These are phyloP conservation scores for Lampris incognitus DNA, from an alignment of 2,113 vertebrate genomes.

Conservation along the genomic window DNA sequence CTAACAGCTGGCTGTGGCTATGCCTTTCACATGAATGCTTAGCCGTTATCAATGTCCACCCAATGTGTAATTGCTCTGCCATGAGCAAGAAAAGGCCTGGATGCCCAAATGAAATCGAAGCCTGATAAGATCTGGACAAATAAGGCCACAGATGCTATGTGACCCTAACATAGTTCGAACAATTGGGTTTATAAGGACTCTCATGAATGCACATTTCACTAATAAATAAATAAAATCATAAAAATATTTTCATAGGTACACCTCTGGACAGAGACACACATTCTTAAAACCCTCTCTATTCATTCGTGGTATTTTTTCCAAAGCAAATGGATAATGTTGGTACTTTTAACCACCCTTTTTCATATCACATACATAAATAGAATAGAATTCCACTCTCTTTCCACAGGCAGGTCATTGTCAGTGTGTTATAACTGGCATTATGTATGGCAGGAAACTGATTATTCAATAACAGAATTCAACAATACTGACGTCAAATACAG, in stretches of 20 bases:
- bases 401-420: too few species aligned
- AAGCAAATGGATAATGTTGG: too few species aligned
- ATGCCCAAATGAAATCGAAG: constrained; percentile 13
- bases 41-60: not conserved
- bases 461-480: too few species aligned
- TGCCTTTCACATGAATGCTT: not conserved
- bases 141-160: constrained; percentile 10
- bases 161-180: constrained; percentile 8
- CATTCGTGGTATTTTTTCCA: too few species aligned
- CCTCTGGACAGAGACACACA: too few species aligned
- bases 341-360: too few species aligned
- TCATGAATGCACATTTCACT: not conserved
- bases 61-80: not conserved
- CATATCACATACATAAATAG: too few species aligned
- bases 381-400: too few species aligned
- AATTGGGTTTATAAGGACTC: not conserved
- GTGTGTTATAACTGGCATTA: too few species aligned
- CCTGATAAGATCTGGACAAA: constrained; percentile 28
- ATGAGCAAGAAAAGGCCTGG: constrained; percentile 7
- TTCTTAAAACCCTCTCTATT: too few species aligned
- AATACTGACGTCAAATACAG: too few species aligned
- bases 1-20: not conserved
- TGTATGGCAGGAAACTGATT: too few species aligned
- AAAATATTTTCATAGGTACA: not conserved
- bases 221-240: not conserved